Evolutionary conservation across 2,113 vertebrate genomes (phyloP).

Genomic region (Piaya cayana): DNA sequence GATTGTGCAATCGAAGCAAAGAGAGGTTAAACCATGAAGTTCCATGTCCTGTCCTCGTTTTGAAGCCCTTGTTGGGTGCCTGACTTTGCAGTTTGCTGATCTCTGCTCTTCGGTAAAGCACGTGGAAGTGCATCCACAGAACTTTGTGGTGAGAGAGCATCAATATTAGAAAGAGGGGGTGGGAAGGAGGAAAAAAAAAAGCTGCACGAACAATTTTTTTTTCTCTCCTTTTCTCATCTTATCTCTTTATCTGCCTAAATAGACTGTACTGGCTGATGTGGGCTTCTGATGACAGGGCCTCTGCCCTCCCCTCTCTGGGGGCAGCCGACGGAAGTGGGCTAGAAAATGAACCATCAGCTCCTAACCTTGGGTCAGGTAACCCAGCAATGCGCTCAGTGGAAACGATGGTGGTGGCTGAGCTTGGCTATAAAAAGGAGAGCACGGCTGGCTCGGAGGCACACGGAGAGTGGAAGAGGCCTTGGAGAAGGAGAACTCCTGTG

Average conservation of each 20-base stretch:
- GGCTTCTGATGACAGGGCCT: neutral
- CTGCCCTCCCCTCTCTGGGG: neutral
- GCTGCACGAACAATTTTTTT: neutral
- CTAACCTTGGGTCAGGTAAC: neutral
- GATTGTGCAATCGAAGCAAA: neutral
- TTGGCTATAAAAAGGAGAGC: constrained; percentile 45
- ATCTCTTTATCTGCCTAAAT: neutral
- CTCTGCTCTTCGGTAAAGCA: neutral
- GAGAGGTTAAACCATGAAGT: neutral
- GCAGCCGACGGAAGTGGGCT: constrained; percentile 47
- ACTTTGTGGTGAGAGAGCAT: neutral
- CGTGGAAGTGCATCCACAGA: neutral
- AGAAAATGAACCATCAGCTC: constrained; percentile 15
- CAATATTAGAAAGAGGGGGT: neutral
- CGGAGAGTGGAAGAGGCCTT: neutral
- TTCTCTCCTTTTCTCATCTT: neutral
- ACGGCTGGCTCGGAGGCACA: neutral
- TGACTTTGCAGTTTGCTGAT: neutral
- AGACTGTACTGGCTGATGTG: neutral
- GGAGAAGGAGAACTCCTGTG: neutral
- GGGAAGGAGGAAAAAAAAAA: neutral
- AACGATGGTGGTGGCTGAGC: neutral
- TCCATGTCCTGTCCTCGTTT: neutral
- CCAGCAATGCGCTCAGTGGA: neutral
- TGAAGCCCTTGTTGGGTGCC: neutral